A percentile compares a stretch with the other conserved stretches of the same genome.
These are phyloP conservation scores for Phlogophora meticulosa DNA, from an alignment of 2,888 invertebrate species.

Conservation along the genomic window DNA sequence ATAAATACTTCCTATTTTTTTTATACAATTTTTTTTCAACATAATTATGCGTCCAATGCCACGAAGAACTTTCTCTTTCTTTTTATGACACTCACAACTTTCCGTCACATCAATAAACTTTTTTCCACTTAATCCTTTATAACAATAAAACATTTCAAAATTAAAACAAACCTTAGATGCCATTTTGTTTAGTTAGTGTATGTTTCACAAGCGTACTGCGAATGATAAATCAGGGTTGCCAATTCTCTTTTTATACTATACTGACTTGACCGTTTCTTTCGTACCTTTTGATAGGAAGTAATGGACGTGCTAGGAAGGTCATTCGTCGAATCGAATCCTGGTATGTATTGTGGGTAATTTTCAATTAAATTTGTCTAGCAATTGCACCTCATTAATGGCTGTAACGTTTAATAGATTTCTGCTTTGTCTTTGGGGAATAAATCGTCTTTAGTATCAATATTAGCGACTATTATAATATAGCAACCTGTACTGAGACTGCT, in stretches of 20 bases:
- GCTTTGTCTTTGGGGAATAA: conserved; percentile 5
- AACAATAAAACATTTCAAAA: conserved; percentile 7
- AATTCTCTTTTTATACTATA: conserved; percentile 82
- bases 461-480: no score
- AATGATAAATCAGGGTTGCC: conserved; percentile 82
- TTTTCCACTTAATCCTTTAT: conserved; percentile 6
- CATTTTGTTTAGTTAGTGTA: conserved; percentile 83
- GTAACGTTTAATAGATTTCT: neutral
- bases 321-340: conserved; percentile 58
- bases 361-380: conserved; percentile 17
- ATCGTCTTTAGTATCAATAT: no score
- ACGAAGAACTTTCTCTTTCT: neutral
- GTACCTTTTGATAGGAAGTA: conserved; percentile 89
- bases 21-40: neutral
- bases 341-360: conserved; percentile 30
- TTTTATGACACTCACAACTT: neutral
- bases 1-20: no score
- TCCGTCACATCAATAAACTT: neutral
- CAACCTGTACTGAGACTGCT: no score
- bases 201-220: conserved; percentile 86
- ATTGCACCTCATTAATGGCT: neutral
- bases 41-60: neutral
- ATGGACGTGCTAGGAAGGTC: conserved; percentile 86
- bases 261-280: conserved; percentile 80
- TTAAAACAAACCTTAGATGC: conserved; percentile 84